Conservation (phyloP, 1,140 invertebrate species). For the Drosophila ercepeae region DNA sequence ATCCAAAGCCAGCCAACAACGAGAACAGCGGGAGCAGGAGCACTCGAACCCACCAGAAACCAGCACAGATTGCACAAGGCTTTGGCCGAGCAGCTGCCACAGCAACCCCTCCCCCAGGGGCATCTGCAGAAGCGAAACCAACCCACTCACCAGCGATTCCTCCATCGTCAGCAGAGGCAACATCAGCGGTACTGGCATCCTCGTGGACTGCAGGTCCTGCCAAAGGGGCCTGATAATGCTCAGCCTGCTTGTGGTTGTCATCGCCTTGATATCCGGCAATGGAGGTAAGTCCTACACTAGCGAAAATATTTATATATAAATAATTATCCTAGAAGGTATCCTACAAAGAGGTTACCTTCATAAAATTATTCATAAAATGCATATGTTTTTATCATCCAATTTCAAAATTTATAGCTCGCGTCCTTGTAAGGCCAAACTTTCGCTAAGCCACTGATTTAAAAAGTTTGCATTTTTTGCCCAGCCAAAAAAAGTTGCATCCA, state of each 20-base stretch:
- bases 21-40: constrained; percentile 26
- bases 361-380: not conserved
- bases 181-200: constrained; percentile 7
- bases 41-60: constrained; percentile 28
- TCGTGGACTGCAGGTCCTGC: constrained; percentile 34
- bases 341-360: too few relatives aligned
- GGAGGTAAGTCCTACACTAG: constrained; percentile 58
- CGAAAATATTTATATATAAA: not conserved
- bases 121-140: constrained; percentile 8
- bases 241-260: constrained; percentile 71
- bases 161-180: constrained; percentile 7
- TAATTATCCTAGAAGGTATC: too few relatives aligned
- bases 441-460: constrained; percentile 9
- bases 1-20: constrained; percentile 33
- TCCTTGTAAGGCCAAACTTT: not conserved
- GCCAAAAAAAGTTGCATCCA: constrained; percentile 6
- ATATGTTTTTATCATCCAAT: not conserved
- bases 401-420: not conserved
- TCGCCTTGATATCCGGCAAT: constrained; percentile 73
- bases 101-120: constrained; percentile 3
- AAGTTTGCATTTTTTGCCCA: constrained; percentile 8
- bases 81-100: constrained; percentile 36
- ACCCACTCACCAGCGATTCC: constrained; percentile 8
- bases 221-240: constrained; percentile 66
- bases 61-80: constrained; percentile 49